A percentile compares a stretch with the other conserved stretches of the same genome.
Conservation (phyloP, 37 sponge, comb jelly and placozoan genomes). For the Beroe ovata region DNA sequence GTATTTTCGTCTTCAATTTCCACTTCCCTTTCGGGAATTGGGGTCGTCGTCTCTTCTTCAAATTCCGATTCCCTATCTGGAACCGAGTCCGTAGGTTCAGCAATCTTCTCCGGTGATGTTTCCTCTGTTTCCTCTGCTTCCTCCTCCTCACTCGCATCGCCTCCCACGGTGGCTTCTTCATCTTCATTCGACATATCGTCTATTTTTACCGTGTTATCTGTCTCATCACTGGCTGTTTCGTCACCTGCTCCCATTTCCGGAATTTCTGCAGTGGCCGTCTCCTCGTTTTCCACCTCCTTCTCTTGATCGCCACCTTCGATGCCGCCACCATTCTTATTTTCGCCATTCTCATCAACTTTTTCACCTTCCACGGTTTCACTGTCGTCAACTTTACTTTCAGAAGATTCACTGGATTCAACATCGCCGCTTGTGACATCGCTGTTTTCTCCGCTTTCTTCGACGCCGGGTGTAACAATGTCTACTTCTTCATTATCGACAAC, state of each 20-base stretch:
- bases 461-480: background rate
- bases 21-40: too few relatives aligned
- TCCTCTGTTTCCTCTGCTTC: background rate
- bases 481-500: constrained; percentile 3
- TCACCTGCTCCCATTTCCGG: background rate
- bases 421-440: background rate
- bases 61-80: too few relatives aligned
- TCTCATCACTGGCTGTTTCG: background rate
- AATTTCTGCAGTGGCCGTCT: background rate
- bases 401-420: background rate
- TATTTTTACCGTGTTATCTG: background rate
- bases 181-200: background rate
- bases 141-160: background rate
- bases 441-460: background rate
- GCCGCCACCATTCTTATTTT: background rate
- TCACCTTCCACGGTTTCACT: background rate
- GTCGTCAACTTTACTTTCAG: background rate
- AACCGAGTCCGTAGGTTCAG: too few relatives aligned
- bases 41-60: too few relatives aligned
- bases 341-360: background rate
- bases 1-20: too few relatives aligned
- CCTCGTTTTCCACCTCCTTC: background rate
- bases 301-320: background rate
- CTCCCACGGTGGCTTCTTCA: background rate
- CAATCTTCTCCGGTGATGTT: too few relatives aligned